Base-by-base conservation (phyloP, 1,140 invertebrate species). In the Psix sp. region DNA sequence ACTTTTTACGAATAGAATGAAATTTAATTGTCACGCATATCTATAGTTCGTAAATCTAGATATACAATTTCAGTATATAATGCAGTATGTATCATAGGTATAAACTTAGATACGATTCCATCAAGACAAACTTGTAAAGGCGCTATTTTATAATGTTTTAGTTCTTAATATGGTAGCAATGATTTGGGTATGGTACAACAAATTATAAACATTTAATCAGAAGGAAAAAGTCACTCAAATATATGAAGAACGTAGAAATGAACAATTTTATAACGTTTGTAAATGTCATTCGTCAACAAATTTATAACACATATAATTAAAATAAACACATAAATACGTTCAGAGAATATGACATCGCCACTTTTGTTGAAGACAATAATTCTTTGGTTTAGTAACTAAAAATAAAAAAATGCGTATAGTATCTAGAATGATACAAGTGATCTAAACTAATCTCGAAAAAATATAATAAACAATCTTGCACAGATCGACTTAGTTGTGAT, bases 11-110 rank as follows among this genome's bases (percentile, higher is more conserved):
- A 24, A 24, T 7, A 24, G 7, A 24, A 24, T 4, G 7, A 24
- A 51, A 49, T 57, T 49, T 43, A 67, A 59, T 57, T 40, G 45
- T 66, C 76, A 81, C 66, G 79, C 80, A 82, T 82, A 82, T 82
- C 80, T 33, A 71, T 81, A 82, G 77, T 77, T 46, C 49, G 62
- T 77, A 75, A 46, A 42, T 38, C 52, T 60, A 60, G 40, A 18
- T 49, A 15, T 54, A n/a, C 49, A 35, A 40, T 18, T 48, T 67
- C 49, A 52, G n/a, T n/a, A n/a, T n/a, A n/a, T n/a, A n/a, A n/a
- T n/a, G n/a, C n/a, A n/a, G n/a, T n/a, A 42, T 63, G 73, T 66
- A 75, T 39, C 13, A 51, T 62, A 74, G 54, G 3, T 13, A 68
- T 68, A 68, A 59, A 51, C 15, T 45, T 70, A 54, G 49, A 35